phyloP scores from a whole-genome alignment of 2,113 vertebrate genomes.

The Syrmaticus mikado region DNA sequence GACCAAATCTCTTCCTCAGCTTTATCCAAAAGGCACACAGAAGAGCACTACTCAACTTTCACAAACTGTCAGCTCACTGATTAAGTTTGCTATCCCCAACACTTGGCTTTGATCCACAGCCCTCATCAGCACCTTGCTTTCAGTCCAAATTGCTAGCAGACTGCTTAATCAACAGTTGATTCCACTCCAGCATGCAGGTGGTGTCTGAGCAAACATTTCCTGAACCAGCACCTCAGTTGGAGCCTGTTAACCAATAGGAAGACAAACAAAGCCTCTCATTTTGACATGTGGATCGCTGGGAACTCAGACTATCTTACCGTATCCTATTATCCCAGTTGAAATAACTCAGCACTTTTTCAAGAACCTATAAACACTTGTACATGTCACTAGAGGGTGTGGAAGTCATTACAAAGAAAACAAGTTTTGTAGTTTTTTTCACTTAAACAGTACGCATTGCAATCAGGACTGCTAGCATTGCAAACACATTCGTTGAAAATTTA shows the following conservation, averaged over 20 bases:
- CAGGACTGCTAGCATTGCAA: neutral
- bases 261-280: neutral
- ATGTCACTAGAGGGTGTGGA: neutral
- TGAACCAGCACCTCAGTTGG: neutral
- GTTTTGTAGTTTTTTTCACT: neutral
- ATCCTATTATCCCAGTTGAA: neutral
- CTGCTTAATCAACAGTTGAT: conserved; percentile 45
- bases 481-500: neutral
- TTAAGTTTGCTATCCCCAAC: conserved; percentile 7
- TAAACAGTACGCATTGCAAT: neutral
- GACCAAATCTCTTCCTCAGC: conserved; percentile 8
- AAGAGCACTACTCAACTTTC: conserved; percentile 8
- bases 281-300: neutral
- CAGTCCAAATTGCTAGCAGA: conserved; percentile 9
- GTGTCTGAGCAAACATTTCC: neutral
- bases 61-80: conserved; percentile 50
- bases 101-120: conserved; percentile 36
- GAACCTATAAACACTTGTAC: neutral
- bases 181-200: neutral
- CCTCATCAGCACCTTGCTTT: conserved; percentile 21
- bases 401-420: neutral
- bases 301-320: neutral
- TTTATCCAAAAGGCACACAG: conserved; percentile 42
- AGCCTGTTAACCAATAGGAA: neutral
- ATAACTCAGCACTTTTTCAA: neutral